These are phyloP conservation scores for Scaptomyza parva DNA, from an alignment of 2,888 invertebrate genomes.

Conservation along the genomic window DNA sequence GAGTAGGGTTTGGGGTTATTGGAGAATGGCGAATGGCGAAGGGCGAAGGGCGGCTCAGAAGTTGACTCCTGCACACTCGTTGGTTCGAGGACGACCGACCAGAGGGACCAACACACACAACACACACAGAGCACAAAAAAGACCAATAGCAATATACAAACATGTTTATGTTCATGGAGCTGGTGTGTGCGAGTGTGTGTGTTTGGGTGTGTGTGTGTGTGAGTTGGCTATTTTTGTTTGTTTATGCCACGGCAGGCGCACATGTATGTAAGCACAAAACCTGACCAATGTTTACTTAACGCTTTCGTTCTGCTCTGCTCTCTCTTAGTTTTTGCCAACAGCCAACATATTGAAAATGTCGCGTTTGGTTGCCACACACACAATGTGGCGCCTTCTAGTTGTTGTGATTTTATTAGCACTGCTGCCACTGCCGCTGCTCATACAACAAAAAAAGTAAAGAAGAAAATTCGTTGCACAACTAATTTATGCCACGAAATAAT, in stretches of 20 bases:
- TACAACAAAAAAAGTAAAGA: too few relatives aligned
- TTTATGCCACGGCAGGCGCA: constrained; percentile 60
- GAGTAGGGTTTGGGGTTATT: background rate
- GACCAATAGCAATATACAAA: constrained; percentile 9
- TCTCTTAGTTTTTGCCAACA: constrained; percentile 23
- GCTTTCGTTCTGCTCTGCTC: constrained; percentile 32
- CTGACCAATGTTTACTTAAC: constrained; percentile 55
- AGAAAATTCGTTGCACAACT: constrained; percentile 33
- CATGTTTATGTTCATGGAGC: background rate
- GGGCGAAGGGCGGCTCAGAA: constrained; percentile 2
- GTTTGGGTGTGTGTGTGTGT: constrained; percentile 8
- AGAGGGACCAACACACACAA: constrained; percentile 18
- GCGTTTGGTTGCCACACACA: constrained; percentile 18
- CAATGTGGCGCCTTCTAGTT: background rate
- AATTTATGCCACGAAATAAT: constrained; percentile 42
- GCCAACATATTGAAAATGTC: constrained; percentile 60
- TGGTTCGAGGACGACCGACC: constrained; percentile 44
- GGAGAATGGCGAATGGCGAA: too few relatives aligned
- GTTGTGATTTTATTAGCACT: constrained; percentile 50
- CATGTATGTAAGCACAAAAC: constrained; percentile 53
- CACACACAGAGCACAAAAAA: constrained; percentile 9
- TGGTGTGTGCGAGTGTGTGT: background rate
- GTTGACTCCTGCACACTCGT: constrained; percentile 50
- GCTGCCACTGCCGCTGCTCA: too few relatives aligned
- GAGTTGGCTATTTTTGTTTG: constrained; percentile 64